A percentile compares a stretch with the other conserved stretches of the same genome.
These are phyloP conservation scores for Drepana arcuata DNA, from an alignment of 1,140 invertebrate genomes.

Conservation along the genomic window DNA sequence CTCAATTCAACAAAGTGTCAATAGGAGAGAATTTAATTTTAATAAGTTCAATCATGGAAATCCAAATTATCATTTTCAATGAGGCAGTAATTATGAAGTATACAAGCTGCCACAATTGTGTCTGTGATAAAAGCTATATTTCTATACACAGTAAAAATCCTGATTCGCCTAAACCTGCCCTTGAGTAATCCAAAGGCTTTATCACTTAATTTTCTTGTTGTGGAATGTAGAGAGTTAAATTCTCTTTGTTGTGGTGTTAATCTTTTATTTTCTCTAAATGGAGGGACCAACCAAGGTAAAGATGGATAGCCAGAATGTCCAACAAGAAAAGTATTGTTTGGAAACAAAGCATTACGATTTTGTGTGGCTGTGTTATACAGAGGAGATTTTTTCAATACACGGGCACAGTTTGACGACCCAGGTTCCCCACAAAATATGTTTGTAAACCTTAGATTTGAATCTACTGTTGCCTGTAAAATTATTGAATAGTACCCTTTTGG, in stretches of 20 bases:
- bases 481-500: constrained; percentile 47
- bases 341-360: constrained; percentile 32
- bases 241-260: constrained; percentile 38
- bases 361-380: constrained; percentile 35
- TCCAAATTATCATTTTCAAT: constrained; percentile 38
- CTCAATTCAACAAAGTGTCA: too few relatives aligned
- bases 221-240: constrained; percentile 33
- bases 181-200: constrained; percentile 35
- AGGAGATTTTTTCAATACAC: constrained; percentile 36
- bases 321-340: constrained; percentile 35
- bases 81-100: constrained; percentile 45
- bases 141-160: constrained; percentile 41
- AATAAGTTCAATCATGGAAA: too few relatives aligned
- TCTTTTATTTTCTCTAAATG: constrained; percentile 45
- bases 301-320: constrained; percentile 44
- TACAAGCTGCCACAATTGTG: constrained; percentile 44
- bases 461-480: constrained; percentile 40
- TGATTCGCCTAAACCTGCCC: constrained; percentile 35
- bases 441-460: constrained; percentile 37
- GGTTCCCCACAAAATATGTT: constrained; percentile 45
- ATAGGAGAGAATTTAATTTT: too few relatives aligned
- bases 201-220: constrained; percentile 37
- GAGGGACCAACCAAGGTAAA: constrained; percentile 38
- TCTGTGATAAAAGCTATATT: constrained; percentile 50
- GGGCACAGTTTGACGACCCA: constrained; percentile 32